Percentiles rank a stretch among this genome's conserved stretches.
These are phyloP conservation scores for Parotocinclus haroldoi DNA, from an alignment of 2,797 vertebrate species.

Conservation along the genomic window DNA sequence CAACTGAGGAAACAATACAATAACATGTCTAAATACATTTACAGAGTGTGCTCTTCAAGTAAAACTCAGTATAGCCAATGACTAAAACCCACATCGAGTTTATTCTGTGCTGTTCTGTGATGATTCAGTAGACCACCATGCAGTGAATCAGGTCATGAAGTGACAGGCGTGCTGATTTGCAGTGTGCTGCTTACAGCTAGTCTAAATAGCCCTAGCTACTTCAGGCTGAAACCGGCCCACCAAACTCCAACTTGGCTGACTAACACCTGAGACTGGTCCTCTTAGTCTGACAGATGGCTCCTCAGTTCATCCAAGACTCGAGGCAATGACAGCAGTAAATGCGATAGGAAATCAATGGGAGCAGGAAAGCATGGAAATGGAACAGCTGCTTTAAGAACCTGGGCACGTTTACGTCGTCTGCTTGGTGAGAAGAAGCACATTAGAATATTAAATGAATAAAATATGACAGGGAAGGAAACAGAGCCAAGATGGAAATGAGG, in stretches of 20 bases:
- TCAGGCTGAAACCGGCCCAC: conserved; percentile 25
- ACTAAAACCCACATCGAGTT: conserved; percentile 16
- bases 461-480: conserved; percentile 59
- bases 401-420: conserved; percentile 49
- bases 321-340: conserved; percentile 54
- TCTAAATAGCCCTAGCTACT: conserved; percentile 44
- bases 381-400: conserved; percentile 53
- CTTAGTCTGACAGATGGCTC: conserved; percentile 47
- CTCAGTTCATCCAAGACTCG: conserved; percentile 41
- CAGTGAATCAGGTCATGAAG: conserved; percentile 23
- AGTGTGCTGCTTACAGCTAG: neutral
- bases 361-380: conserved; percentile 52
- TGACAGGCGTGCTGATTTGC: conserved; percentile 32
- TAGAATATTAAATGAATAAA: conserved; percentile 68
- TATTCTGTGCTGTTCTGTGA: conserved; percentile 13
- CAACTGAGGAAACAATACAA: too few relatives aligned
- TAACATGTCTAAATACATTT: too few relatives aligned
- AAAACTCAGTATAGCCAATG: conserved; percentile 16
- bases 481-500: conserved; percentile 42
- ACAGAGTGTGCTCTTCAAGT: neutral
- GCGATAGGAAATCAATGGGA: conserved; percentile 50
- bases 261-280: conserved; percentile 42
- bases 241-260: conserved; percentile 35
- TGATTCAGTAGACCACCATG: conserved; percentile 8
- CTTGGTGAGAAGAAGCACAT: conserved; percentile 57